Evolutionary conservation across 2,888 invertebrate genomes (phyloP), one percentile per base, ranked within the genome.

Genomic region (Pheosia tremula): DNA sequence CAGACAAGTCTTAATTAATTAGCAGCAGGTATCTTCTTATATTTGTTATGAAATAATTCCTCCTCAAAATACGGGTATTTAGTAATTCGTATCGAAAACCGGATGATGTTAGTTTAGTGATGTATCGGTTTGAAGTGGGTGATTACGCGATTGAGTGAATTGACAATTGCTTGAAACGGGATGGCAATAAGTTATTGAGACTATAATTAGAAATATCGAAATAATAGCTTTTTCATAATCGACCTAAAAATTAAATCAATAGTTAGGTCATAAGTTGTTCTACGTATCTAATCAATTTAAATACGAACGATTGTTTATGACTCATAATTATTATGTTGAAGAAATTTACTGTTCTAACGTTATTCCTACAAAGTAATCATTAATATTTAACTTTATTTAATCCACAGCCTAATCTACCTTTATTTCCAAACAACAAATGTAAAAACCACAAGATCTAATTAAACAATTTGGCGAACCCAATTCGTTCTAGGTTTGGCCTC

Each of bases 11-110:
- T 43, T 6, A 61, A 65, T 56, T 39, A 50, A 38, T 43, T 9
- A 10, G 10, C 4, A 54, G 43, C 39, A 49, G 38, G 66, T 65
- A 49, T 66, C 72, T 63, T 54, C 58, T 41, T 57, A 58, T 72
- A 68, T 60, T 72, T 69, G 78, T 49, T 45, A 10, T 39, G 45
- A 66, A 69, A 57, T 79, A 83, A 84, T 84, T 80, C 76, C 79
- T 79, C 72, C 68, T 71, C 69, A 75, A 80, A 77, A 79, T 78
- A 76, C 75, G 72, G 78, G 75, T 78, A 78, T 74, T 74, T 75
- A 71, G 79, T 76, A 76, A 75, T 69, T 70, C 69, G 64, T 43
- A 63, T 60, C 55, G 63, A 64, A 57, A 64, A 73, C 53, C 41
- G 57, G 59, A 63, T 61, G 58, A 67, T 64, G 63, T 65, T 66